Evolutionary conservation across 2,113 vertebrate genomes (phyloP).

Genomic region (Oncorhynchus nerka): DNA sequence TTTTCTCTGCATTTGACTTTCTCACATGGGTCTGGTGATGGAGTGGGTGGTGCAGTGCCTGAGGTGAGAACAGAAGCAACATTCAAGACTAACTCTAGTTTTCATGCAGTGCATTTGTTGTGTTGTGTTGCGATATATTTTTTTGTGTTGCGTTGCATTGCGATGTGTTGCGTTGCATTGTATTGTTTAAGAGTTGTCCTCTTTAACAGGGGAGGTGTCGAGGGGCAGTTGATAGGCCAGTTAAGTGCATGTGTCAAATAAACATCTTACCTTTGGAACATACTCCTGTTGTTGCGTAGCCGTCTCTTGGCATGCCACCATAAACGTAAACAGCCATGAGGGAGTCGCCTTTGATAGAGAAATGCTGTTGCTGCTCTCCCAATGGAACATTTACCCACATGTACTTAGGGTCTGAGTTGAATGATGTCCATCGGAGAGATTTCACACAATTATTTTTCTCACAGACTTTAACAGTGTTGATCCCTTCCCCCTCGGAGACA

Average conservation of each 20-base stretch:
- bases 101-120: not conserved
- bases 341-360: constrained; percentile 19
- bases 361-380: constrained; percentile 5
- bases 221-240: not conserved
- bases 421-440: constrained; percentile 1
- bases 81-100: not conserved
- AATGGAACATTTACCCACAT: constrained; percentile 34
- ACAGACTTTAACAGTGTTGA: constrained; percentile 4
- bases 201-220: not conserved
- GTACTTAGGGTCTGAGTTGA: constrained; percentile 31
- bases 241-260: not conserved
- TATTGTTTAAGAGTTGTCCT: not conserved
- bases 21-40: constrained; percentile 40
- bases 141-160: not conserved
- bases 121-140: not conserved
- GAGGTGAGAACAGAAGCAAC: not conserved
- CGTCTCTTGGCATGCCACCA: constrained; percentile 20
- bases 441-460: not conserved
- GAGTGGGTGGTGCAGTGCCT: not conserved
- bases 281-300: constrained; percentile 48
- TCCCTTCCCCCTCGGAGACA: constrained; percentile 29
- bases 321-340: constrained; percentile 47
- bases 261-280: constrained; percentile 36
- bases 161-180: not conserved
- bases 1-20: constrained; percentile 37